Evolutionary conservation across 2,797 vertebrate genomes (phyloP).

Genomic region (Pterois miles): DNA sequence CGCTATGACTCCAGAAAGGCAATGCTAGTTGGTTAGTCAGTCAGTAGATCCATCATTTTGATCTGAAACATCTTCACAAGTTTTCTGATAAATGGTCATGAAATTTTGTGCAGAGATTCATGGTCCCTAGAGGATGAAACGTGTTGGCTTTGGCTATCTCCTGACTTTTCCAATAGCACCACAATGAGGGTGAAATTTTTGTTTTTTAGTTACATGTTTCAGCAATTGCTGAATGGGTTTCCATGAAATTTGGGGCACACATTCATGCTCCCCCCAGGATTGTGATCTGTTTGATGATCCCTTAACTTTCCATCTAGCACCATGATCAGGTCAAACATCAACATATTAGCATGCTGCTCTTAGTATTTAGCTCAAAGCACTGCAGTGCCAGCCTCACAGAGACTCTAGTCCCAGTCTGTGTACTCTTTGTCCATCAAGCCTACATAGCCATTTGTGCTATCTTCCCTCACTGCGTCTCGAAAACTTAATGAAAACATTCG

Average conservation of each 20-base stretch:
- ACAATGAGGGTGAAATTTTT: neutral
- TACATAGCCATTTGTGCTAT: neutral
- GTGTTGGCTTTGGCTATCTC: neutral
- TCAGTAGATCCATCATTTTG: neutral
- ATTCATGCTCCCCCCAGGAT: neutral
- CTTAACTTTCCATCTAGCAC: neutral
- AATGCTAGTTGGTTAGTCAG: neutral
- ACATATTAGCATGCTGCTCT: neutral
- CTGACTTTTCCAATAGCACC: neutral
- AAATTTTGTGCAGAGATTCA: neutral
- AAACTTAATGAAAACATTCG: slow-evolving; percentile 28
- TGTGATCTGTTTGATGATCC: neutral
- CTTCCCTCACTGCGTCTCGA: neutral
- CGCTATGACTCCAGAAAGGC: neutral
- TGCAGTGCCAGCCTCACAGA: neutral
- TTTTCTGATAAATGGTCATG: neutral
- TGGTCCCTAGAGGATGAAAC: neutral
- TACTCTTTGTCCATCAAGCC: slow-evolving; percentile 6
- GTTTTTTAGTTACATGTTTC: neutral
- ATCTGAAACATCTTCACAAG: neutral
- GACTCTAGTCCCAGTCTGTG: neutral
- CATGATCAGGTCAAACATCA: neutral
- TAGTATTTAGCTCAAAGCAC: neutral
- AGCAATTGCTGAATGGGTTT: neutral
- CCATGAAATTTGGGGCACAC: neutral